These are phyloP conservation scores for Hyaena hyaena DNA, from an alignment of 2,113 vertebrate species.

Conservation along the genomic window DNA sequence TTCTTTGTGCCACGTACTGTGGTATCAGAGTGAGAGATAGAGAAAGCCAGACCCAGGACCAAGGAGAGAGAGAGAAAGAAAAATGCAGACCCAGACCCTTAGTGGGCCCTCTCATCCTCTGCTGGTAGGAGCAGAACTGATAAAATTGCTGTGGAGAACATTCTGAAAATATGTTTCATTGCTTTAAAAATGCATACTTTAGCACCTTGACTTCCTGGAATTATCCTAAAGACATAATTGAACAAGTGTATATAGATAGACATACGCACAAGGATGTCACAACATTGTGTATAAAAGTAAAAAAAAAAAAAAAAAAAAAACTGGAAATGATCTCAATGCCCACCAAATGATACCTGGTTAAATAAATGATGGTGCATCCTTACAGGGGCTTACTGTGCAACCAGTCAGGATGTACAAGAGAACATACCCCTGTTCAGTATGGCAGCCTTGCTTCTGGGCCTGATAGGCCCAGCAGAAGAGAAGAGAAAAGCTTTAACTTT, in stretches of 20 bases:
- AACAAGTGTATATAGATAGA: background rate
- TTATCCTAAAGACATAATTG: conserved; percentile 24
- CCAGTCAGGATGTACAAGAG: background rate
- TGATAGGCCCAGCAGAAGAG: background rate
- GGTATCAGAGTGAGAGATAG: background rate
- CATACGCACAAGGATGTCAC: background rate
- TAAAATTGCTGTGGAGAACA: background rate
- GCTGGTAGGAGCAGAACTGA: background rate
- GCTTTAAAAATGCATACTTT: conserved; percentile 13
- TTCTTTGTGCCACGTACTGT: background rate
- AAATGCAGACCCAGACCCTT: background rate
- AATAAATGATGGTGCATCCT: background rate
- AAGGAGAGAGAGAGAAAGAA: background rate
- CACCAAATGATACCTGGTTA: background rate
- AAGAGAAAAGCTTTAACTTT: background rate
- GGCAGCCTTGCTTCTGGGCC: background rate
- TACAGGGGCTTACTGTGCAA: background rate
- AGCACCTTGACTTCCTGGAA: conserved; percentile 6
- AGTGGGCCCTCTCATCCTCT: background rate
- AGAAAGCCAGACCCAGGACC: background rate
- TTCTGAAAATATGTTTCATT: background rate
- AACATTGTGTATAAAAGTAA: background rate
- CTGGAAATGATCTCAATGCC: background rate
- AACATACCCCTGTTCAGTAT: no score
- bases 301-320: background rate